Evolutionary conservation across 2,113 vertebrate species (phyloP), one percentile per base, ranked within the genome.

Genomic region (Micronycteris hirsuta): DNA sequence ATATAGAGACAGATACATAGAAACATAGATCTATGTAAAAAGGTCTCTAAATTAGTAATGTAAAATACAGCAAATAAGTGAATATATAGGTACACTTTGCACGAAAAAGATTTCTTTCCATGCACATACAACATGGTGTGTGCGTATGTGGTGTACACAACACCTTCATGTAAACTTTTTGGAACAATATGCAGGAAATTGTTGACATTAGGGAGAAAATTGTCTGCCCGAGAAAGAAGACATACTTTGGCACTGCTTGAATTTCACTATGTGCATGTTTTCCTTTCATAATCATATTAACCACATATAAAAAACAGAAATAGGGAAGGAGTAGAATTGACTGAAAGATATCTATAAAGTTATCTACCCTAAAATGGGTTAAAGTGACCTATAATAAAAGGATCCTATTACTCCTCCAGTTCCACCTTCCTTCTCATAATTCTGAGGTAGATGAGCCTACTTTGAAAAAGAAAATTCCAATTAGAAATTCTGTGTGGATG

Each of bases 401-500:
- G 12, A 88, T 74, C 76, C 82, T 58, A 31, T 73, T 45, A 56
- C 11, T 91, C 33, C 47, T 56, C 22, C 4, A 56, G 14, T 63
- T 20, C 61, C 31, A 76, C 11, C 87, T 78, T 93, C 73, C 41
- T 70, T 80, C 19, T 28, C 47, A 20, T 47, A 82, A 91, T 56
- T 93, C 96, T 91, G 41, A 47, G 67, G 22, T 58, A 86, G 41
- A 86, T 90, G 56, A 86, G 15, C 33, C 43, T 36, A 89, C 63
- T 86, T 38, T 49, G 61, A 74, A 93, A 93, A 86, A 88, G 56
- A 95, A 96, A 94, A 86, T 58, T 81, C 73, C 86, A 77, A 67
- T 86, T 96, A 94, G 82, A 95, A 91, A 94, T 80, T 78, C 49
- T 93, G 38, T 74, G 58, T 86, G 68, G 82, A 92, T 73, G 68